Conservation (phyloP, 1,140 invertebrate species). For the Trachymyrmex cornetzi region DNA sequence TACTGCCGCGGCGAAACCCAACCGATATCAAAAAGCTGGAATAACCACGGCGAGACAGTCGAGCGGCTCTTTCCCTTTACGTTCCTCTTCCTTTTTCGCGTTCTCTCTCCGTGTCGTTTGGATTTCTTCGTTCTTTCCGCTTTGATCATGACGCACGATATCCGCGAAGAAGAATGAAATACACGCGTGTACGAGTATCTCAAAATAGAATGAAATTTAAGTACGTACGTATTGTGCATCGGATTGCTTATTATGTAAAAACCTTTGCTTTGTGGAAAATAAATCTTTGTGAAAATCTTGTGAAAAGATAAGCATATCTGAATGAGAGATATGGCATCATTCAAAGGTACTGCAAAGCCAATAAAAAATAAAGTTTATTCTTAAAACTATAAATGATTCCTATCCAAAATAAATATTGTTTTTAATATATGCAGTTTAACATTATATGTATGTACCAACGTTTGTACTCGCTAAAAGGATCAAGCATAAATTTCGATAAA, state of each 20-base stretch:
- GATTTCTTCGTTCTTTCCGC: constrained; percentile 64
- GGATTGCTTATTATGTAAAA: background rate
- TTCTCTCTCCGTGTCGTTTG: constrained; percentile 41
- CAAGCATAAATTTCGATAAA: too few species aligned
- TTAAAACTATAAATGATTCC: background rate
- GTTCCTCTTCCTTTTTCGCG: constrained; percentile 35
- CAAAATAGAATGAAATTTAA: constrained; percentile 17
- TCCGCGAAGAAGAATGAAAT: constrained; percentile 45
- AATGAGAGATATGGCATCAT: background rate
- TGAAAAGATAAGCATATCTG: background rate
- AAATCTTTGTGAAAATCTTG: background rate
- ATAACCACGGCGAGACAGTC: constrained; percentile 73
- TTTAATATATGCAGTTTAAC: background rate
- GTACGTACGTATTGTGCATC: background rate
- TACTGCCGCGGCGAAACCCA: constrained; percentile 76
- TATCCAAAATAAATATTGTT: background rate
- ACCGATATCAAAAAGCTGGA: constrained; percentile 81
- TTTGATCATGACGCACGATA: constrained; percentile 68
- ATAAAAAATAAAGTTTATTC: background rate
- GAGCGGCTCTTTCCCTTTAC: constrained; percentile 63
- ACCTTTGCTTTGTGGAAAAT: background rate
- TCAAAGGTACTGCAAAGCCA: background rate
- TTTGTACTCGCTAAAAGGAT: too few species aligned
- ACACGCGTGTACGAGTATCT: background rate
- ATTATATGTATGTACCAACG: background rate